Conservation (phyloP, 2,797 vertebrate genomes). For the Cryptoprocta ferox region DNA sequence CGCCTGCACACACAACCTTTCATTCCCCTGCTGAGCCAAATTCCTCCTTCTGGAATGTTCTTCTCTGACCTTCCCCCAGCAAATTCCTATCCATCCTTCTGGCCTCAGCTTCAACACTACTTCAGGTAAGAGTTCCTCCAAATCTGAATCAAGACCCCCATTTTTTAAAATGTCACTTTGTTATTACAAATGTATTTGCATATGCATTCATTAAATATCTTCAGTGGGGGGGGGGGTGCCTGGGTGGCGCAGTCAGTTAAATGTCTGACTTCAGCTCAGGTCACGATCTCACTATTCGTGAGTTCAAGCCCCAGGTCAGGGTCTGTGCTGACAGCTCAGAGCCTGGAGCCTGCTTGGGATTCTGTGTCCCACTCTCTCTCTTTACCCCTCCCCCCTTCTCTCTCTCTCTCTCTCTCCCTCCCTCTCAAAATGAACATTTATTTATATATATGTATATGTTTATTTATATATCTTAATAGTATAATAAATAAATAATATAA, state of each 20-base stretch:
- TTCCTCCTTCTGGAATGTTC: rapidly evolving
- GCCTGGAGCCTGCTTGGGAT: no score
- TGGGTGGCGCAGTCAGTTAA: not conserved
- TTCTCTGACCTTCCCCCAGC: not conserved
- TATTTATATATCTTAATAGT: not conserved
- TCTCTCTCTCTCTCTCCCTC: no score
- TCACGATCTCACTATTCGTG: no score
- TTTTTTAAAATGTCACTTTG: not conserved
- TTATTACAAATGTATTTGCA: not conserved
- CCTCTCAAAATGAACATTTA: no score
- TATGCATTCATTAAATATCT: not conserved
- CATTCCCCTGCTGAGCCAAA: not conserved
- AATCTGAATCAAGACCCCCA: not conserved
- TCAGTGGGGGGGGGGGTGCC: not conserved
- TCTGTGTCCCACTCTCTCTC: no score
- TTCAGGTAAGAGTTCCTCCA: not conserved
- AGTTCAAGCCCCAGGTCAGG: no score
- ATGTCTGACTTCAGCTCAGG: no score
- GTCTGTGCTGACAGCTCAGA: no score
- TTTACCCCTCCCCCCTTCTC: no score
- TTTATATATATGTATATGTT: no score
- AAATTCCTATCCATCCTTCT: not conserved
- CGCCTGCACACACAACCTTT: not conserved
- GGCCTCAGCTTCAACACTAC: not conserved
- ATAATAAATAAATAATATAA: no score